Base-by-base conservation (phyloP, 2,888 invertebrate genomes). In the Stenurella melanura region DNA sequence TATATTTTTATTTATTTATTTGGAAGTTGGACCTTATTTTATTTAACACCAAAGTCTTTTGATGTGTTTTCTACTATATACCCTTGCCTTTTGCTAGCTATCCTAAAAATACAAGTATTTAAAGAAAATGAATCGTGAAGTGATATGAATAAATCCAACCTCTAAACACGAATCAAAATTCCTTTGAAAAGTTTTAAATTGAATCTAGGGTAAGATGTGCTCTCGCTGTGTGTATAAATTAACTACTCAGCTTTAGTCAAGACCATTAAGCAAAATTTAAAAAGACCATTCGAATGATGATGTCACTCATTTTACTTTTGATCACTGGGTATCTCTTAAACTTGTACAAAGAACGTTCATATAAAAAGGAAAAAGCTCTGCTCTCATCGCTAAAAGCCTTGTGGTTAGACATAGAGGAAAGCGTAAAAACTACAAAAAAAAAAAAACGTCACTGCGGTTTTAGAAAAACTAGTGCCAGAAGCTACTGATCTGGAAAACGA, bases 401-500 rank as follows among this genome's bases (percentile, higher is more conserved):
- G 21, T 68, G 71, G 64, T 64, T 64, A 64, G 21, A 50, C 15
- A 50, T 10, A 19, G 58, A 58, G 54, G 18, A 58, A 18, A 58
- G 21, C 58, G 11, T 58, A 19, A 58, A 19, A 58, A 58, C 58
- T 18, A 12, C n/a, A n/a, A n/a, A n/a, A n/a, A 57, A 19, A 50
- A 54, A 64, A 19, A 18, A 42, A 42, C 26, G 9, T 21, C 18
- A 58, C 58, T 56, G 18, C 4, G 2, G 12, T 50, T 66, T 67
- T 67, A 26, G 54, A 56, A 67, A 67, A 67, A 67, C 67, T 67
- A 67, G 67, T 67, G 54, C 67, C 11, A 54, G 17, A 67, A 54
- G 54, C 67, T 64, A 57, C 50, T 50, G 63, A 60, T 76, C 66
- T 77, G 76, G 76, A 74, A 56, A 71, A 68, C 54, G 68, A 78